Evolutionary conservation across 2,113 vertebrate genomes (phyloP), one percentile per base, ranked within the genome.

Genomic region (Poeciliopsis turrubarensis): DNA sequence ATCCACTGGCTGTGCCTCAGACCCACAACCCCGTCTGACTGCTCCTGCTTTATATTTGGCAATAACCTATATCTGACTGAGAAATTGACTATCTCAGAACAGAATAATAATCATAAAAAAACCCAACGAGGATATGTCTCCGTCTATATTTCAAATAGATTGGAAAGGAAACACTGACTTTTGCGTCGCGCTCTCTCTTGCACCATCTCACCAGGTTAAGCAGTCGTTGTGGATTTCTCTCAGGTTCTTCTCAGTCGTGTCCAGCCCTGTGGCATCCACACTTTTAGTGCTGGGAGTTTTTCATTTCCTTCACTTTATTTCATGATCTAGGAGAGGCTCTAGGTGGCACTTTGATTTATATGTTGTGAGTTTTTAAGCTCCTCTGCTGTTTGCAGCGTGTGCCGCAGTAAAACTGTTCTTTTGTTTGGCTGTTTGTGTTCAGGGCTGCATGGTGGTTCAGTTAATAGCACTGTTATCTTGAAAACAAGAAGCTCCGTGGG

Each of bases 61-160:
- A n/a, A 29, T 69, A 54, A 54, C 67, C 29, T 54, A 32, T 32
- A 32, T 60, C 26, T 65, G 64, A 26, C 64, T 37, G 64, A 65
- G n/a, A 15, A n/a, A 12, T 6, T 34, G 19, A 34, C n/a, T 37
- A 54, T 25, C 11, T n/a, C 5, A 25, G 25, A 41, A 60, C 3
- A 13, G 9, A 10, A 60, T 37, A 22, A 13, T 4, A 10, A 60
- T 37, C 12, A n/a, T 54, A 54, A 19, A 32, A 37, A 37, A 37
- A 37, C n/a, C n/a, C 22, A 41, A 25, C 13, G 39, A 13, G 10
- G 39, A n/a, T 32, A 37, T 60, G 8, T 61, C 4, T 61, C 8
- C 4, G 1, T 71, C 34, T 31, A 60, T 70, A 25, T 57, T 22
- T 68, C 44, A 30, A 31, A 68, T 47, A 68, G 26, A 68, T 6